These are phyloP conservation scores for Hyla sarda DNA, from an alignment of 2,113 vertebrate genomes.

Conservation along the genomic window DNA sequence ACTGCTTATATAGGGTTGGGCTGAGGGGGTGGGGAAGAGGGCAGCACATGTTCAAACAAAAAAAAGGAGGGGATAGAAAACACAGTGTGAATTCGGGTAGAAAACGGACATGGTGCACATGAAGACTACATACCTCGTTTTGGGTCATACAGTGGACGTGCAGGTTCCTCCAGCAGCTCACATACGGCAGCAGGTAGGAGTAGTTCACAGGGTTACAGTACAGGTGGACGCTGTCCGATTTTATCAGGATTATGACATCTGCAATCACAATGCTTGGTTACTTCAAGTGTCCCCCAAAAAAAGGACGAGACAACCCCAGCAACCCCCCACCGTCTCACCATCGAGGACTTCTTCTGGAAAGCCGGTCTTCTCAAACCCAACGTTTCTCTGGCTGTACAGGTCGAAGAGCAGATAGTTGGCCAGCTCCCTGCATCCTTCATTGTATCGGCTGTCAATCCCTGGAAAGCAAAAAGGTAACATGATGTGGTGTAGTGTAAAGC, in stretches of 20 bases:
- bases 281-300: neutral
- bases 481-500: too few species aligned
- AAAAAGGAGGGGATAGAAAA: too few species aligned
- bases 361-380: conserved; percentile 80
- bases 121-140: conserved; percentile 80
- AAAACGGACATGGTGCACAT: too few species aligned
- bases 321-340: conserved; percentile 73
- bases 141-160: conserved; percentile 94
- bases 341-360: conserved; percentile 94
- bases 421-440: conserved; percentile 92
- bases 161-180: conserved; percentile 94
- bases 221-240: conserved; percentile 90
- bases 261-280: conserved; percentile 13
- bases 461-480: conserved; percentile 61
- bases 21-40: too few species aligned
- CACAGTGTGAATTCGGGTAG: too few species aligned
- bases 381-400: conserved; percentile 84
- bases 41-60: too few species aligned
- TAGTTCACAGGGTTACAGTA: conserved; percentile 98
- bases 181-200: conserved; percentile 84
- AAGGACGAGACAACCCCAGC: fast-evolving
- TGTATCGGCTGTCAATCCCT: conserved; percentile 98
- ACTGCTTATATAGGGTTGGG: too few species aligned
- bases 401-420: conserved; percentile 93
- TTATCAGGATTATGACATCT: conserved; percentile 95